Base-by-base conservation (phyloP, 1,140 invertebrate genomes). In the Phthorimaea operculella region DNA sequence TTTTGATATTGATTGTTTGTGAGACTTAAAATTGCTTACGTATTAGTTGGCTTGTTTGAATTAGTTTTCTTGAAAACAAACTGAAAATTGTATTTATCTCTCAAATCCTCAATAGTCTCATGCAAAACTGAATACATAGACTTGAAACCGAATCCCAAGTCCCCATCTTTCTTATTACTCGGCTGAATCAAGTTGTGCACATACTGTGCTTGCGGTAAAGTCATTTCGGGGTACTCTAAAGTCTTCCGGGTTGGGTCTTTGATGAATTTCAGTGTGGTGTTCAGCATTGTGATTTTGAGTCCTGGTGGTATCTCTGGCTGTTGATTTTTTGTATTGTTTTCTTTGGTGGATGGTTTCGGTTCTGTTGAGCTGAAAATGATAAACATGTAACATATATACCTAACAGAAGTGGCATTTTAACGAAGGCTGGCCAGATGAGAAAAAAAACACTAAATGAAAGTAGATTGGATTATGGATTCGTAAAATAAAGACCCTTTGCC, bases 211-310 rank as follows among this genome's bases (percentile, higher is more conserved):
- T 62, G 57, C 1, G 11, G 5, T 12, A 54, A 11, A 6, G 58
- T 54, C 62, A 73, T 65, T 47, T 63, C 58, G n/a, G 67, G 63
- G 52, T 67, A 76, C 39, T 63, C 51, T 16, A 70, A 51, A 44
- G 17, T 52, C 8, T 53, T 14, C 47, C 48, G 16, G 9, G 51
- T 62, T 18, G 63, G 58, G 48, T 69, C 59, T 59, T 64, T 70
- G 21, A 75, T 28, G 52, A 73, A 75, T 44, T 56, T 58, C 4
- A 72, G 50, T 44, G 65, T 71, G n/a, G 39, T 56, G 28, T 71
- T 63, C 72, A 21, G 63, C 66, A 70, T 11, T 60, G 49, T 4
- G 12, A 61, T 49, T 66, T 72, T 72, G 12, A 69, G 63, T 11
- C 16, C 16, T 8, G 33, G 17, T 10, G 62, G 18, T 36, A 63